A percentile compares a stretch with the other conserved stretches of the same genome.
Evolutionary conservation across 2,888 invertebrate genomes (phyloP).

Genomic region (Eupsilia transversa): DNA sequence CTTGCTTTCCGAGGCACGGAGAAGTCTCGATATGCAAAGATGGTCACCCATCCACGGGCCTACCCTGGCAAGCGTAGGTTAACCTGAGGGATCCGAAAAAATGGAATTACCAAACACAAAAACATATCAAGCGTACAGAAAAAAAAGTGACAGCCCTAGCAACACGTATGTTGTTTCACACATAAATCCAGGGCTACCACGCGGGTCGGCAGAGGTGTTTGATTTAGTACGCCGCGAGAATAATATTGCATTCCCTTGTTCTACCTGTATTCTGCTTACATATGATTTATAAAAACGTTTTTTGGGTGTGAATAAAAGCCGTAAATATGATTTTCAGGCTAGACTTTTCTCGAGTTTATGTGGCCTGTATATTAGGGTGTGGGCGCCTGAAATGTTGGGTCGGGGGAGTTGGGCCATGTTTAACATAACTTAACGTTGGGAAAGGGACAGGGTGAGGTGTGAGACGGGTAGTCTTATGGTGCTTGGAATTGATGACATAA

Average conservation of each 20-base stretch:
- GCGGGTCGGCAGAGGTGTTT: constrained; percentile 68
- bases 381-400: constrained; percentile 17
- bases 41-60: too few relatives aligned
- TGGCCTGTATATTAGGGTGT: constrained; percentile 31
- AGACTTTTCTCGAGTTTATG: constrained; percentile 58
- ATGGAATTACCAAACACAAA: constrained; percentile 33
- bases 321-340: constrained; percentile 63
- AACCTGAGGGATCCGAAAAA: too few relatives aligned
- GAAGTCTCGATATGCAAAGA: too few relatives aligned
- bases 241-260: constrained; percentile 72
- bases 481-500: constrained; percentile 42
- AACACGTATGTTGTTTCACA: constrained; percentile 70
- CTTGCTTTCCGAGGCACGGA: too few relatives aligned
- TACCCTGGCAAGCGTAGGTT: too few relatives aligned
- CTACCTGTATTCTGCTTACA: constrained; percentile 64
- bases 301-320: constrained; percentile 60
- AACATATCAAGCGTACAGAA: constrained; percentile 45
- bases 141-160: constrained; percentile 57
- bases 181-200: constrained; percentile 69
- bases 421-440: constrained; percentile 46
- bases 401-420: constrained; percentile 25
- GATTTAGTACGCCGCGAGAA: constrained; percentile 72
- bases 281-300: constrained; percentile 68
- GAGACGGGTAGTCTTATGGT: background rate
- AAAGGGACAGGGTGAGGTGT: constrained; percentile 2